Base-by-base conservation (phyloP, 2,797 vertebrate species). In the Anabas testudineus region DNA sequence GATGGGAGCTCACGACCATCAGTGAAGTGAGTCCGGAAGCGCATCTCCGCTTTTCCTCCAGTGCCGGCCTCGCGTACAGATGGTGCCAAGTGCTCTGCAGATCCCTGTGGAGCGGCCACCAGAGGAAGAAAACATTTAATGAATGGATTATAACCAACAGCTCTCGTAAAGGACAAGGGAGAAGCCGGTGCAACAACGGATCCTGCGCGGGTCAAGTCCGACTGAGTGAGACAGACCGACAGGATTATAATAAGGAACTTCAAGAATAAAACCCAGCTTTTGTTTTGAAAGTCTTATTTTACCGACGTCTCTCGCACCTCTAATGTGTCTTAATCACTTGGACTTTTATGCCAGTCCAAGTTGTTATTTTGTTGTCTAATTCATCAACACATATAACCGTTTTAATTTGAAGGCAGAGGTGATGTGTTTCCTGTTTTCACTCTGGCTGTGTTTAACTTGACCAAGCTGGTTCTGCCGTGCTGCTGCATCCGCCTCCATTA, bases 401-500 rank as follows among this genome's bases (percentile, higher is more conserved):
- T 49, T 75, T 67, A 71, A 41, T 77, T 70, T 81, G 63, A 76
- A 72, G 32, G 16, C 1, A 10, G 1, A 0, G 1, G 18, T 12
- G 0, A 8, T 3, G 1, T 39, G 7, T 21, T 75, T 60, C 46
- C 71, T 45, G 49, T 62, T 2, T 32, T 7, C n/a, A 2, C 10
- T 19, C 8, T 22, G 13, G 2, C 9, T 58, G 34, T 1, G 26
- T 54, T 1, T 2, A 0, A 2, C 1, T 9, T 80, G 68, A 75
- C 19, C 49, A 19, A 62, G 39, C 60, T 26, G 68, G 7, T 48
- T 48, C n/a, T 10, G 42, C 43, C 3, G 62, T 32, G 59, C 55
- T 56, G 81, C 84, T 74, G 86, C 87, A 71, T 70, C 87, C 81
- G 83, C 66, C 71, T 87, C 63, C 37, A 18, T 10, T 12, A 73